These are phyloP conservation scores for Hydrolagus affinis DNA, from an alignment of 2,113 vertebrate genomes.

Conservation along the genomic window DNA sequence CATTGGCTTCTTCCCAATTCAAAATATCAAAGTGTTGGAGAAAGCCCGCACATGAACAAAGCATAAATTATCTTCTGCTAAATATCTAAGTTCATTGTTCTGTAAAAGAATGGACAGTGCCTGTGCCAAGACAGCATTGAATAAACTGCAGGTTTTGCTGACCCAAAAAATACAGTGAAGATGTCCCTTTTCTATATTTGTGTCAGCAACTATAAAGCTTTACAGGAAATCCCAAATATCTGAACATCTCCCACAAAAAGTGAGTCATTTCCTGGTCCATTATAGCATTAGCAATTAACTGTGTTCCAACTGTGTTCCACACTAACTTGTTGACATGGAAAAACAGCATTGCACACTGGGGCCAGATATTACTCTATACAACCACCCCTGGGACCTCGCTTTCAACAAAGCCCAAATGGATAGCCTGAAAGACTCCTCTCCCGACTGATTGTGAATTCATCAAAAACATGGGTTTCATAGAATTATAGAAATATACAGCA, in stretches of 20 bases:
- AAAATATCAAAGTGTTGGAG: background rate
- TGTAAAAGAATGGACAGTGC: background rate
- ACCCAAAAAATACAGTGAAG: background rate
- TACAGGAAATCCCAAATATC: background rate
- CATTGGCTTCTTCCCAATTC: background rate
- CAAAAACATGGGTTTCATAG: too few relatives aligned
- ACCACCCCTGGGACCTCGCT: background rate
- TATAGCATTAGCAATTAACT: background rate
- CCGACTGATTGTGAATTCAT: too few relatives aligned
- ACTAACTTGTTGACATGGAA: background rate
- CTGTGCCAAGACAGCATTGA: too few relatives aligned
- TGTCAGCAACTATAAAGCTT: background rate
- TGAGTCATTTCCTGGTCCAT: background rate
- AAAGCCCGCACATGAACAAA: background rate
- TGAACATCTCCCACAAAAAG: background rate
- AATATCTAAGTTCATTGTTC: background rate
- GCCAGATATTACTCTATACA: background rate
- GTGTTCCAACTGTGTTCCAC: background rate
- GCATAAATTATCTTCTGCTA: background rate
- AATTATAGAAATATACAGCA: too few relatives aligned
- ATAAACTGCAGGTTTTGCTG: background rate
- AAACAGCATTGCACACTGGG: background rate
- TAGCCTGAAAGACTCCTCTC: background rate
- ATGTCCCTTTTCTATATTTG: background rate
- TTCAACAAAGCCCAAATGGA: background rate